phyloP scores from a whole-genome alignment of 1,140 invertebrate genomes.

The Diorhabda carinulata region DNA sequence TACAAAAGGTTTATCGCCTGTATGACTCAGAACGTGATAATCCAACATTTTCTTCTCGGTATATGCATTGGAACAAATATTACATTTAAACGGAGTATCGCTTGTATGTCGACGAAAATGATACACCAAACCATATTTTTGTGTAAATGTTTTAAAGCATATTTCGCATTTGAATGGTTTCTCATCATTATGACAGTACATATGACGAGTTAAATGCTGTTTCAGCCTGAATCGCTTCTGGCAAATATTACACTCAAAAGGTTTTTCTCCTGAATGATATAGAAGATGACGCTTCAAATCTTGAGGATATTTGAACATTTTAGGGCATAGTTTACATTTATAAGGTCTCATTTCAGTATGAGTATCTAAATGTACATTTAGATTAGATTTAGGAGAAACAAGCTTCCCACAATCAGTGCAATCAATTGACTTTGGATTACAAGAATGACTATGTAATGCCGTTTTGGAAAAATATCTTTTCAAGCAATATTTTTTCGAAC shows the following conservation, averaged over 20 bases:
- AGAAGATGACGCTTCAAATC: background rate
- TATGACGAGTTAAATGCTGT: background rate
- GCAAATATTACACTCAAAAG: slow-evolving; percentile 5
- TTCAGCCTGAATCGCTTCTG: background rate
- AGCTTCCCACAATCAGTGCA: too few relatives aligned
- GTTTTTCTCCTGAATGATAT: background rate
- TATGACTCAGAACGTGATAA: background rate
- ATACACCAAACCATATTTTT: background rate
- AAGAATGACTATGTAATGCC: too few relatives aligned
- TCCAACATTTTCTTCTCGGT: background rate
- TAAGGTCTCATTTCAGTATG: slow-evolving; percentile 2
- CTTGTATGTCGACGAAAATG: background rate
- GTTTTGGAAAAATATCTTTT: too few relatives aligned
- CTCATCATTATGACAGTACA: background rate
- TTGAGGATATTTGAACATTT: background rate
- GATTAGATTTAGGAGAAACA: background rate
- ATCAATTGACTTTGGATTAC: too few relatives aligned
- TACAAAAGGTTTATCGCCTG: background rate
- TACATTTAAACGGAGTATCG: slow-evolving; percentile 5
- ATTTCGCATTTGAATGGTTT: slow-evolving; percentile 3
- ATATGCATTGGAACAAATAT: background rate
- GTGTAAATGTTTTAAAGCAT: slow-evolving; percentile 4
- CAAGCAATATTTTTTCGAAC: too few relatives aligned
- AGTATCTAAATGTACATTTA: background rate
- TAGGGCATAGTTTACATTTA: slow-evolving; percentile 5